A percentile compares a stretch with the other conserved stretches of the same genome.
phyloP scores from a whole-genome alignment of 2,113 vertebrate species.

The Rhynchopsitta pachyrhyncha region DNA sequence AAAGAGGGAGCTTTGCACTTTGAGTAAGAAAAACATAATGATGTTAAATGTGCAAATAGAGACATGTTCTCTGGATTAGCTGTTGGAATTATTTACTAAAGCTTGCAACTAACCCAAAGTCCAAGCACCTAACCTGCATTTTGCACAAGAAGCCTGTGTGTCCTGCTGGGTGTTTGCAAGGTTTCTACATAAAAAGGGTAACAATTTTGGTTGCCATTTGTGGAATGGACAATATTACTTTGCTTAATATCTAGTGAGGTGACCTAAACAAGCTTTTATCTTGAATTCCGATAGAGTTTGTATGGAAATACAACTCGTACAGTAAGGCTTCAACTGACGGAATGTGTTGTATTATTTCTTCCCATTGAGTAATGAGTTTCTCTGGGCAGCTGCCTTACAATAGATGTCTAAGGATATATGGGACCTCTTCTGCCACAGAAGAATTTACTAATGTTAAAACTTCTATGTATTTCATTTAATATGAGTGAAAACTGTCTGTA shows the following conservation, averaged over 20 bases:
- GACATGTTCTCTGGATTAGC: accelerated
- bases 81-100: neutral
- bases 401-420: neutral
- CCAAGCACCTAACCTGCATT: neutral
- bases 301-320: neutral
- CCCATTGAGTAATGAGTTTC: neutral
- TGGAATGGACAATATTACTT: neutral
- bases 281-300: neutral
- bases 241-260: neutral
- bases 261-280: neutral
- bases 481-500: neutral
- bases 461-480: neutral
- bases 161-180: neutral
- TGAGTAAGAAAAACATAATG: neutral
- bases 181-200: neutral
- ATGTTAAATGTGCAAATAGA: neutral
- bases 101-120: neutral
- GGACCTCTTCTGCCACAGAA: neutral
- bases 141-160: neutral
- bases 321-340: neutral
- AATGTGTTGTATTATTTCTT: neutral
- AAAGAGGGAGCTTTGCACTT: neutral
- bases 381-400: neutral
- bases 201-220: neutral
- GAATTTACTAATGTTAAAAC: neutral